These are phyloP conservation scores for Blennius ocellaris DNA, from an alignment of 2,113 vertebrate species.

Conservation along the genomic window DNA sequence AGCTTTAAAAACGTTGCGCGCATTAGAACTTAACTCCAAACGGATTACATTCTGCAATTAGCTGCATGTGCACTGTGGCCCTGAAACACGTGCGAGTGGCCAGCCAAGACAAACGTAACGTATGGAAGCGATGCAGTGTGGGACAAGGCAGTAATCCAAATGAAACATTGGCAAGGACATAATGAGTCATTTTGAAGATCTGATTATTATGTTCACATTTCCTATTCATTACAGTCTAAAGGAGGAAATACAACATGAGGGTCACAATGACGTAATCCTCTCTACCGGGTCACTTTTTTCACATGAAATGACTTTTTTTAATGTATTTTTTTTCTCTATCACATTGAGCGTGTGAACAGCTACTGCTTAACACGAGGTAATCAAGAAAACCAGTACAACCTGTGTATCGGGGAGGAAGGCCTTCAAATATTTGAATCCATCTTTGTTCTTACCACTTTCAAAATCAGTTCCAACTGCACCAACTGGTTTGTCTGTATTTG, in stretches of 20 bases:
- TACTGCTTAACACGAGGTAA: neutral
- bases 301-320: no score
- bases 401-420: no score
- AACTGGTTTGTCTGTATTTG: slow-evolving; percentile 33
- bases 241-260: neutral
- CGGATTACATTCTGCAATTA: neutral
- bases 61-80: neutral
- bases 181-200: neutral
- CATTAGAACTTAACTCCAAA: neutral
- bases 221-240: slow-evolving; percentile 7
- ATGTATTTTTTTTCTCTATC: neutral
- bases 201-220: slow-evolving; percentile 11
- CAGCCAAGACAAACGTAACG: slow-evolving; percentile 14
- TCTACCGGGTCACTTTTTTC: no score
- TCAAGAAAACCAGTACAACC: neutral
- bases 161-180: neutral
- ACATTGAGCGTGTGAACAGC: neutral
- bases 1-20: neutral
- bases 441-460: no score
- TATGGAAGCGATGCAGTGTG: slow-evolving; percentile 17
- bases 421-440: no score
- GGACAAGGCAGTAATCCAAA: slow-evolving; percentile 14
- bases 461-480: neutral
- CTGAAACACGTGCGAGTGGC: slow-evolving; percentile 12
- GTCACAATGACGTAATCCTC: no score